Evolutionary conservation across 2,797 vertebrate species (phyloP).

Genomic region (Lagocephalus sceleratus): DNA sequence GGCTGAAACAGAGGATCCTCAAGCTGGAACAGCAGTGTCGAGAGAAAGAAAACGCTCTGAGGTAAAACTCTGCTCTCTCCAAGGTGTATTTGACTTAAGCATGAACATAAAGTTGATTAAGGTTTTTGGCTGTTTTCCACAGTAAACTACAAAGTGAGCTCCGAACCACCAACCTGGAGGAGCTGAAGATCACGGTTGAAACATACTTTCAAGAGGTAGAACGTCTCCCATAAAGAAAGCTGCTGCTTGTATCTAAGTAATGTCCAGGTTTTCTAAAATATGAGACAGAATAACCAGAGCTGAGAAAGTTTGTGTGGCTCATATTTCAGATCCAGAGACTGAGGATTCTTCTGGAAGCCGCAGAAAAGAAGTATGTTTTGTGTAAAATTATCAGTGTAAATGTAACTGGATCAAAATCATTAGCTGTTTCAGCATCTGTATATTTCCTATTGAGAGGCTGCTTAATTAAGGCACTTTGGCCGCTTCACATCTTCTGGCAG

Average conservation of each 20-base stretch:
- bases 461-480: no score
- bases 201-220: constrained; percentile 88
- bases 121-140: constrained; percentile 6
- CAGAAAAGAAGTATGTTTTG: constrained; percentile 80
- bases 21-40: constrained; percentile 89
- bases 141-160: constrained; percentile 88
- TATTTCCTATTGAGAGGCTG: no score
- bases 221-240: not conserved
- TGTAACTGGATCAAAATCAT: no score
- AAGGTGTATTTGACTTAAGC: not conserved
- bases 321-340: constrained; percentile 73
- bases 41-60: constrained; percentile 84
- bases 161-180: constrained; percentile 83
- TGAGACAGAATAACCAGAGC: not conserved
- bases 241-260: not conserved
- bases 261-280: not conserved
- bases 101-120: not conserved
- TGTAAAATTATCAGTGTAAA: no score
- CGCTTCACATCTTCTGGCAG: no score
- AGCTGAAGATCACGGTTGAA: constrained; percentile 87
- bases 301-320: constrained; percentile 7
- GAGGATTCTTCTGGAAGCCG: constrained; percentile 77
- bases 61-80: constrained; percentile 59
- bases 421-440: no score
- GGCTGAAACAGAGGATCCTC: constrained; percentile 87